Evolutionary conservation across 2,888 invertebrate species (phyloP).

Genomic region (Eretmocerus hayati): DNA sequence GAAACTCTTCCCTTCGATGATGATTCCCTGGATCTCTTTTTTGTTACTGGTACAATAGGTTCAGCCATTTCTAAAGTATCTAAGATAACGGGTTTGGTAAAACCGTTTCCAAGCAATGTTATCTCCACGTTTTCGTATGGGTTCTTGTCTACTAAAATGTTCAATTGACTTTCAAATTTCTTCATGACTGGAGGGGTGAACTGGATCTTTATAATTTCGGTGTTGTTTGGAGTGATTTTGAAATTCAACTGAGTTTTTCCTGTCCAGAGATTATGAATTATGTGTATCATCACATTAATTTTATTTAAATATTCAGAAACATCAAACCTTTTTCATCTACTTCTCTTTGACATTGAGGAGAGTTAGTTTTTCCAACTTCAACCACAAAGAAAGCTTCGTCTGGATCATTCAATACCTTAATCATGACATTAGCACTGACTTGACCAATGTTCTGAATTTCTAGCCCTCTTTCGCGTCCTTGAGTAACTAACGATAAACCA

Average conservation of each 20-base stretch:
- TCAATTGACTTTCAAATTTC: constrained; percentile 1
- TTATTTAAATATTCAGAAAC: no score
- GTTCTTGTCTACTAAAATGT: constrained; percentile 36
- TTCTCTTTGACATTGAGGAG: no score
- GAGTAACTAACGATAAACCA: constrained; percentile 37
- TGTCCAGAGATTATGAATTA: no score
- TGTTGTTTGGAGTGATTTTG: constrained; percentile 4
- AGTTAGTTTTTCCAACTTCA: no score
- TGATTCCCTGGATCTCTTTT: no score
- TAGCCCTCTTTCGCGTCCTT: constrained; percentile 28
- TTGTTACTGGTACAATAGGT: background rate
- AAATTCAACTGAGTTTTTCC: no score
- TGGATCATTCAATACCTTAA: constrained; percentile 38
- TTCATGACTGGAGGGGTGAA: background rate
- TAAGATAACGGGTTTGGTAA: constrained; percentile 47
- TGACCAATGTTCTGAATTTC: constrained; percentile 43
- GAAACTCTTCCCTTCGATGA: background rate
- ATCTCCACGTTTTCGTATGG: constrained; percentile 52
- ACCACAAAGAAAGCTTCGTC: no score
- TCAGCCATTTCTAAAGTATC: constrained; percentile 35
- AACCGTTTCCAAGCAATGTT: constrained; percentile 48
- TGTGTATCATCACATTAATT: no score
- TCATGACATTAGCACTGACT: constrained; percentile 42
- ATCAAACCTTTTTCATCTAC: no score
- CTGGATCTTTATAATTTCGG: background rate